Base-by-base conservation (phyloP, 1,140 invertebrate genomes). In the Drosophila fuyamai region DNA sequence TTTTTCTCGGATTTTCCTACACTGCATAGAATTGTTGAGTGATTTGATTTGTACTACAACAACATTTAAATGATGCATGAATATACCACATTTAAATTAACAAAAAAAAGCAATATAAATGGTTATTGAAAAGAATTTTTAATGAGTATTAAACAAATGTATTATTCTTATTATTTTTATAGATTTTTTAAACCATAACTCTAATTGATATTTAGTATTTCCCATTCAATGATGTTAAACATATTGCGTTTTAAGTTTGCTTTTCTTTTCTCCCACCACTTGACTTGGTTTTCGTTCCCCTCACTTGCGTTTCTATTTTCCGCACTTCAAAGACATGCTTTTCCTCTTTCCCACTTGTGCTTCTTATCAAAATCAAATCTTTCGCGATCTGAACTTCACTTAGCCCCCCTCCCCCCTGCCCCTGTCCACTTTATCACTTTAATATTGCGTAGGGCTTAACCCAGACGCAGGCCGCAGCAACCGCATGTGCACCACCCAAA, bases 361-460 rank as follows among this genome's bases (percentile, higher is more conserved):
- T 23, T 32, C 38, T 50, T 70, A 71, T 71, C 65, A 50, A 71
- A 71, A 71, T 71, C 65, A 71, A 71, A 71, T 71, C 67, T 57
- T 36, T 41, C 18, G 16, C 43, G 53, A 58, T 71, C 43, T 8
- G 44, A 71, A 12, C 16, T 38, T 27, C 46, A 54, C 41, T 29
- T 60, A 18, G 18, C 32, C 16, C 38, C 48, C 16, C 1, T 1
- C 16, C 23, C 1, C 8, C 16, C 1, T 5, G 0, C 38, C n/a
- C 13, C 32, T 4, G 3, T 10, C 27, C 4, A 4, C 4, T 4
- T 5, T 5, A 29, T 23, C 16, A 9, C 38, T 53, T 38, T 48
- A 6, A 36, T 51, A 23, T 46, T 38, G 29, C 14, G 16, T 16
- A 13, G 43, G 43, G 51, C 50, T 72, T 72, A 51, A 60, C 32